These are phyloP conservation scores for Druon quercuslanigerum DNA, from an alignment of 1,140 invertebrate genomes.

Conservation along the genomic window DNA sequence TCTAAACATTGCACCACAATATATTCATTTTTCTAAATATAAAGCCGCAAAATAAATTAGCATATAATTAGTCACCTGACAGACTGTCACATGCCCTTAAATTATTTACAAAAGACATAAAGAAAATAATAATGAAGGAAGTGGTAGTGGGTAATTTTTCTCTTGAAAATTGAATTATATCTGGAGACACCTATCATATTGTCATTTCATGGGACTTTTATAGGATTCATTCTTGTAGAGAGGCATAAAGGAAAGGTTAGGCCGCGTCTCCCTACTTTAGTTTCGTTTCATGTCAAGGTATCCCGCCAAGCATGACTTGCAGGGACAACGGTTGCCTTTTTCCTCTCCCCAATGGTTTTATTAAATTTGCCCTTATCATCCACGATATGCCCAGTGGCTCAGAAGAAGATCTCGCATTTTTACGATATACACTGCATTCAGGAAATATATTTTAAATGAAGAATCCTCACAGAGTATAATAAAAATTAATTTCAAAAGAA, in stretches of 20 bases:
- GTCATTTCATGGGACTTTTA: slow-evolving; percentile 29
- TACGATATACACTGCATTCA: slow-evolving; percentile 1
- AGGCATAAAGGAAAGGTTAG: slow-evolving; percentile 34
- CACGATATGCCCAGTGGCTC: slow-evolving; percentile 22
- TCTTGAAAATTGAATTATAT: slow-evolving; percentile 9
- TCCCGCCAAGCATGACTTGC: slow-evolving; percentile 37
- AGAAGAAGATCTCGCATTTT: slow-evolving; percentile 16
- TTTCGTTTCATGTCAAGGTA: slow-evolving; percentile 43
- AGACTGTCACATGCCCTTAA: too few species aligned
- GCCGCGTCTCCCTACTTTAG: slow-evolving; percentile 31
- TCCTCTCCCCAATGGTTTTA: slow-evolving; percentile 49
- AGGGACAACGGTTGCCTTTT: slow-evolving; percentile 32
- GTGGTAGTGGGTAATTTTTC: background rate
- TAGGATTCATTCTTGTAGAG: slow-evolving; percentile 35
- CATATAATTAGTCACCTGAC: too few species aligned
- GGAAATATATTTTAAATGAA: background rate
- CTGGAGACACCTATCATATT: slow-evolving; percentile 17
- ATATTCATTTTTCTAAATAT: too few species aligned
- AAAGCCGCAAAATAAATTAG: too few species aligned
- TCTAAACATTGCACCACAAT: background rate
- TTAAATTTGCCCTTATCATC: slow-evolving; percentile 56
- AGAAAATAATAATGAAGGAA: background rate
- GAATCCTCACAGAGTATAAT: background rate
- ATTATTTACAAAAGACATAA: too few species aligned
- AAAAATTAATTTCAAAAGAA: background rate